Base-by-base conservation (phyloP, 23 tunicate species). In the Styela clava region DNA sequence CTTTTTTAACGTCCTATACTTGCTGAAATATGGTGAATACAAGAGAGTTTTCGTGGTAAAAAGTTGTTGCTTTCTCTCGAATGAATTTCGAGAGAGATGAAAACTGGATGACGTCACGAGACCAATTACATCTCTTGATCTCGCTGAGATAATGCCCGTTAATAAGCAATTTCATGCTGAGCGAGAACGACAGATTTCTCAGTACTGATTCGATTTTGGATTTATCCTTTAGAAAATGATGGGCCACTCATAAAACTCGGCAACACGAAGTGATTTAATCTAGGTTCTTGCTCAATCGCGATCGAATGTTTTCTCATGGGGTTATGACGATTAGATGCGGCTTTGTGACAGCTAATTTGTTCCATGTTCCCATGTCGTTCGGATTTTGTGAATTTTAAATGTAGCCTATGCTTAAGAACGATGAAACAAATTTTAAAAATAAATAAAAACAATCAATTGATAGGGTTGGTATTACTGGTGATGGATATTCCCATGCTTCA, bases 111-210 rank as follows among this genome's bases (percentile, higher is more conserved):
- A 44, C 56, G 56, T 44, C 56, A 44, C 56, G 56, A 44, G 56
- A 44, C 56, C 56, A 44, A 44, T 44, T 44, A 44, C 56, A 44
- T 44, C 56, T 44, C 56, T 44, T 12, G 56, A 44, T 44, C 71
- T 65, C 71, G 31, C 31, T 25, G 71, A 65, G 71, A 65, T 65
- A 65, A 65, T 28, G 16, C 31, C 71, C 71, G 71, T 65, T 65
- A 65, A 65, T 65, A 65, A 65, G 71, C 71, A 28, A 65, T 65
- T 65, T 5, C 71, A 65, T 25, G 71, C 71, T 65, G 56, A 12
- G 56, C 7, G 12, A 12, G 12, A 12, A 44, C 7, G 9, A 44
- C 56, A 44, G 56, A 12, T 44, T 44, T 44, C 12, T 44, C 12
- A 12, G 56, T 44, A 44, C 9, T 44, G 12, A 44, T 44, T 12